Conservation (phyloP, 1,140 invertebrate genomes). For the Drosophila sechellia region DNA sequence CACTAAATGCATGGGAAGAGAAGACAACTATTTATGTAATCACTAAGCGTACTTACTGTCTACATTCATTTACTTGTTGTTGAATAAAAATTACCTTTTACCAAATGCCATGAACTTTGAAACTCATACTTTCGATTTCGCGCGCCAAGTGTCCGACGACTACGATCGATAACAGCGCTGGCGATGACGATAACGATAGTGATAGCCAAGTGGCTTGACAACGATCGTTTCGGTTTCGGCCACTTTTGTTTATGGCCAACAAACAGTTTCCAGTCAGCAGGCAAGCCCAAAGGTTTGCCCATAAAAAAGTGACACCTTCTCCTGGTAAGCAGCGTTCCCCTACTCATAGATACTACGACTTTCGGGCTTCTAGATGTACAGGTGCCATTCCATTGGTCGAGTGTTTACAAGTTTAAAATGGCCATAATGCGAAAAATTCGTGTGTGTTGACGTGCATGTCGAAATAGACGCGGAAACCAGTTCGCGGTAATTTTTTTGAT, state of each 20-base stretch:
- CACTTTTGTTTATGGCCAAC: slow-evolving; percentile 41
- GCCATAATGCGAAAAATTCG: slow-evolving; percentile 22
- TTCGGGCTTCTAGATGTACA: slow-evolving; percentile 7
- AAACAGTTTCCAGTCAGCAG: slow-evolving; percentile 40
- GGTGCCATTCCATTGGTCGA: slow-evolving; percentile 21
- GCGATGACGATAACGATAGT: not conserved
- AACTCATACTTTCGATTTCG: slow-evolving; percentile 2
- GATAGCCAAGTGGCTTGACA: slow-evolving; percentile 6
- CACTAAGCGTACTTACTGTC: slow-evolving; percentile 80
- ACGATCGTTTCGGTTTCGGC: slow-evolving; percentile 10
- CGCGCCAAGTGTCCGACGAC: slow-evolving; percentile 1
- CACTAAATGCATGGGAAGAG: slow-evolving; percentile 40
- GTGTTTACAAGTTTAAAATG: slow-evolving; percentile 22
- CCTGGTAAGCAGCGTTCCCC: slow-evolving; percentile 29
- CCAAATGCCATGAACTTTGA: slow-evolving; percentile 31
- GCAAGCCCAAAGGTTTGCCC: slow-evolving; percentile 32
- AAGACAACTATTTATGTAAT: slow-evolving; percentile 74
- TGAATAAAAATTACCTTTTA: slow-evolving; percentile 79
- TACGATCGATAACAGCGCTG: slow-evolving; percentile 26
- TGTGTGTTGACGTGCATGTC: slow-evolving; percentile 54
- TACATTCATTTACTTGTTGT: slow-evolving; percentile 80
- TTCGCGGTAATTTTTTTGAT: slow-evolving; percentile 70
- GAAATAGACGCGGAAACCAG: slow-evolving; percentile 77
- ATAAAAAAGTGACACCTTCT: not conserved
- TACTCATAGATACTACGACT: not conserved